Percentiles rank a stretch among this genome's conserved stretches.
Evolutionary conservation across 1,140 invertebrate species (phyloP).

Genomic region (Leptonema lineaticorne): DNA sequence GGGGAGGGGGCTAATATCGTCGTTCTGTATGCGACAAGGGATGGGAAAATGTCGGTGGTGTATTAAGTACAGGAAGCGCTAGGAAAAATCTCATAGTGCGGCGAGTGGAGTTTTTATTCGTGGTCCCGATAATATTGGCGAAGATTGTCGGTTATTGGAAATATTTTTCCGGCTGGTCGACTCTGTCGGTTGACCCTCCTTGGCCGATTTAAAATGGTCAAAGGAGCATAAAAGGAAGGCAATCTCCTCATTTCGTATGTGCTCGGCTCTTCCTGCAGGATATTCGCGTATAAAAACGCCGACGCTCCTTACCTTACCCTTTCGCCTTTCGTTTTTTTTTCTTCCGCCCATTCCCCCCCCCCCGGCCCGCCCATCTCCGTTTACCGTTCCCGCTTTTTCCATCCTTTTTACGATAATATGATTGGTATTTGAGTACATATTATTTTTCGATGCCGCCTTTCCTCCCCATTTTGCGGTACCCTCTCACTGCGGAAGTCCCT

Average conservation of each 20-base stretch:
- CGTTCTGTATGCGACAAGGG: too few species aligned
- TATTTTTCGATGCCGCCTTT: slow-evolving; percentile 1
- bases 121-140: background rate
- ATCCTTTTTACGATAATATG: slow-evolving; percentile 38
- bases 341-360: background rate
- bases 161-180: slow-evolving; percentile 35
- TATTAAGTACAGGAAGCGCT: too few species aligned
- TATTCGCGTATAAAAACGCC: too few species aligned
- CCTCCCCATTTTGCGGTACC: slow-evolving; percentile 3
- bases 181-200: background rate
- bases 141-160: slow-evolving; percentile 31
- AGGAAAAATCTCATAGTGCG: slow-evolving; percentile 2
- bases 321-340: too few species aligned
- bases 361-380: background rate
- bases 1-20: too few species aligned
- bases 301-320: too few species aligned
- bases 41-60: background rate
- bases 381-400: too few species aligned
- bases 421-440: slow-evolving; percentile 38
- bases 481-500: background rate
- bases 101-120: too few species aligned
- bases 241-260: slow-evolving; percentile 40
- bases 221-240: slow-evolving; percentile 40
- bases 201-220: slow-evolving; percentile 38
- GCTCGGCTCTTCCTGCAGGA: too few species aligned